Conservation (phyloP, 1,140 invertebrate species). For the Drosophila ohnishii region DNA sequence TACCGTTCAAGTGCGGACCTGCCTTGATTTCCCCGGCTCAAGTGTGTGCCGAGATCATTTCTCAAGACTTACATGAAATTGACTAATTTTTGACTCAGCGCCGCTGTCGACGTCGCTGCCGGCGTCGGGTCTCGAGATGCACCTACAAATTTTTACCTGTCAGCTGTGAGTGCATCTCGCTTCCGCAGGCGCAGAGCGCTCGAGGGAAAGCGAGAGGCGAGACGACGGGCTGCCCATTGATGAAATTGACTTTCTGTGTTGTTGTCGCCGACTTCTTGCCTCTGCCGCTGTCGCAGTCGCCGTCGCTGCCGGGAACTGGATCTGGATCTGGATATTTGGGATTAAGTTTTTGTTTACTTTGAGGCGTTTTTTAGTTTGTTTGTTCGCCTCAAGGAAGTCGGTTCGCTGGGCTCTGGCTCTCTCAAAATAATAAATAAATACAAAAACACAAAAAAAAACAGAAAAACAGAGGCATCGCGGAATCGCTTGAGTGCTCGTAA, state of each 20-base stretch:
- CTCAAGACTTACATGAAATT: slow-evolving; percentile 78
- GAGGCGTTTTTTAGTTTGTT: slow-evolving; percentile 81
- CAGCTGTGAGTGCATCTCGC: slow-evolving; percentile 39
- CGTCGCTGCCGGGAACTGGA: slow-evolving; percentile 22
- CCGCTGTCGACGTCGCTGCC: slow-evolving; percentile 18
- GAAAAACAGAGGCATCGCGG: slow-evolving; percentile 29
- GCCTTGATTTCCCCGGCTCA: slow-evolving; percentile 53
- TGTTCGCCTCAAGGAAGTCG: slow-evolving; percentile 78
- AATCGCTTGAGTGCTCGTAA: slow-evolving; percentile 69
- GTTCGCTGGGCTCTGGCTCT: slow-evolving; percentile 53
- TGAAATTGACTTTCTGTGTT: slow-evolving; percentile 83
- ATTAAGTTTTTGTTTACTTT: slow-evolving; percentile 83
- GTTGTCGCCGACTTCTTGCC: slow-evolving; percentile 75
- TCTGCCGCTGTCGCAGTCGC: slow-evolving; percentile 20
- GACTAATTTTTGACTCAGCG: slow-evolving; percentile 71
- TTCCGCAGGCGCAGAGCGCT: background rate
- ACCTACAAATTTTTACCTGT: slow-evolving; percentile 80
- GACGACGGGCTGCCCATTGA: slow-evolving; percentile 66
- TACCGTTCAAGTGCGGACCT: slow-evolving; percentile 69
- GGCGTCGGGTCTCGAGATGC: slow-evolving; percentile 48
- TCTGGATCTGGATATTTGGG: slow-evolving; percentile 79
- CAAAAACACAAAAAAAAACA: slow-evolving; percentile 6
- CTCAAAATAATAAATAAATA: slow-evolving; percentile 19
- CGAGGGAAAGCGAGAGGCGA: slow-evolving; percentile 14
- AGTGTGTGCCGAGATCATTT: slow-evolving; percentile 54